Evolutionary conservation across 2,797 vertebrate genomes (phyloP), one percentile per base, ranked within the genome.

Genomic region (Eulemur coronatus): DNA sequence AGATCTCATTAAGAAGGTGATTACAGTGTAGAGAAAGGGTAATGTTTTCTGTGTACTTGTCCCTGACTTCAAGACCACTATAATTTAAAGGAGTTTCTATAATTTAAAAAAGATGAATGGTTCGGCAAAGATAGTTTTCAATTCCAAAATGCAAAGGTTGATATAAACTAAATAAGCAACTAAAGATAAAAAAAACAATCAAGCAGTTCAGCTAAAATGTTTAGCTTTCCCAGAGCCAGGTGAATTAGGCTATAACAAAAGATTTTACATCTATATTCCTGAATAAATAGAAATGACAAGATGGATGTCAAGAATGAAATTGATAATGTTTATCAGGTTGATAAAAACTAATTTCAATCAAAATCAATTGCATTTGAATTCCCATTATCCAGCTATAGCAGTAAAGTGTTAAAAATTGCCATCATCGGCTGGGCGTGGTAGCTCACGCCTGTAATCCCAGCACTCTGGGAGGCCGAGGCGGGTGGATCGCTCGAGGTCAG

Each of bases 281-380:
- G 35, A 96, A 55, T 38, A 78, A 55, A 65, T 1, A 57, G 55
- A 80, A 91, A 82, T 20, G 46, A 55, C 11, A 55, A 85, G 35
- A 52, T 10, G 15, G 15, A 7, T 8, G 3, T 76, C 76, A 85
- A 33, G 41, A 48, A 75, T 73, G 46, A 91, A 87, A 59, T 11
- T 3, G 24, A n/a, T 28, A 24, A 38, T 26, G 18, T 50, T 17
- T 43, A 63, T 46, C 43, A 57, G 43, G 4, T 20, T 72, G 80
- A 72, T 76, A 72, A 93, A 87, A 57, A 61, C 38, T 87, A 48
- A 89, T 76, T 88, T 88, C 73, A 61, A n/a, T 70, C 67, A 82
- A 76, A 82, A 67, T 55, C 24, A 65, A 26, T 69, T 55, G 52
- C 12, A 4, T 50, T 55, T 67, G 24, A 88, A 20, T 73, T 92